Conservation (phyloP, 1,140 invertebrate genomes). For the Cataglyphis hispanica region DNA sequence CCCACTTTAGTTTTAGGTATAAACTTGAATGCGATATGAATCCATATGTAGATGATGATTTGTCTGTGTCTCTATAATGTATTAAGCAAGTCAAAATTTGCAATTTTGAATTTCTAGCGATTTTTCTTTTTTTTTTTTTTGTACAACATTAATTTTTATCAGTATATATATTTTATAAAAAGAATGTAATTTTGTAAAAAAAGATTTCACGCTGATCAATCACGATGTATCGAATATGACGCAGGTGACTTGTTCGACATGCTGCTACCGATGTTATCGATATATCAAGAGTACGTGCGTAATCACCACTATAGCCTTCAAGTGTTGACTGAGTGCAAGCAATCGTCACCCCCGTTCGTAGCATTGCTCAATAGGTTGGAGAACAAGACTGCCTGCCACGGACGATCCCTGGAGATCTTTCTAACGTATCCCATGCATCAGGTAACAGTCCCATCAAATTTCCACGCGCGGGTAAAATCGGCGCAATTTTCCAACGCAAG, state of each 20-base stretch:
- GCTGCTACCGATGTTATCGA: slow-evolving; percentile 96
- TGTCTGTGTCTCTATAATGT: no score
- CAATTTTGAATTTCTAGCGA: not conserved
- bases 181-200: not conserved
- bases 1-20: slow-evolving; percentile 95
- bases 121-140: not conserved
- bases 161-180: not conserved
- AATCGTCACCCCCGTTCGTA: slow-evolving; percentile 92
- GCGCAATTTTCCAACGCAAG: not conserved
- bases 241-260: slow-evolving; percentile 97
- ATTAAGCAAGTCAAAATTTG: not conserved
- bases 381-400: slow-evolving; percentile 94
- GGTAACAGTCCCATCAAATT: slow-evolving; percentile 86
- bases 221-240: slow-evolving; percentile 23
- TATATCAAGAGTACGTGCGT: slow-evolving; percentile 97
- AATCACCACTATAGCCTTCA: slow-evolving; percentile 98
- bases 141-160: not conserved
- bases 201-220: not conserved
- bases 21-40: not conserved
- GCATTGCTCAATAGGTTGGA: slow-evolving; percentile 94
- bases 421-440: slow-evolving; percentile 98
- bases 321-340: slow-evolving; percentile 97
- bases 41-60: not conserved
- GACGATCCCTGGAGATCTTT: slow-evolving; percentile 95
- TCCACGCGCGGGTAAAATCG: not conserved